phyloP scores from a whole-genome alignment of 2,113 vertebrate genomes.

The Microtus montanus region DNA sequence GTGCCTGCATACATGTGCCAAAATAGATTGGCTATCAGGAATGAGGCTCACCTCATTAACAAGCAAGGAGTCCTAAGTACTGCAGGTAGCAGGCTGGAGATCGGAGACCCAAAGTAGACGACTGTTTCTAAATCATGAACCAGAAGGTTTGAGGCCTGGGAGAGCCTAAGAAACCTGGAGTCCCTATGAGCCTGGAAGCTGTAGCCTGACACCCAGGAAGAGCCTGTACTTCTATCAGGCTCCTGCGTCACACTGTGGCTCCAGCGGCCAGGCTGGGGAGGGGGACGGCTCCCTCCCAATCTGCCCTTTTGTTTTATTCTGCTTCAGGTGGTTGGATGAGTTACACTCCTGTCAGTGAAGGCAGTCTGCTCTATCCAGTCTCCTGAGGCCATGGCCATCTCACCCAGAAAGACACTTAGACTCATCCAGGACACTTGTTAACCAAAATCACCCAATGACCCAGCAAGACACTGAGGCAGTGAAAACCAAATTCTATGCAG shows the following conservation, averaged over 20 bases:
- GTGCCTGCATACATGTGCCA: no score
- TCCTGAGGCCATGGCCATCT: accelerated
- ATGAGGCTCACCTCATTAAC: accelerated
- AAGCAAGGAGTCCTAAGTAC: not conserved
- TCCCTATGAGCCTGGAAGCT: not conserved
- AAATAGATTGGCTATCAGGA: not conserved
- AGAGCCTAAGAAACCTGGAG: accelerated
- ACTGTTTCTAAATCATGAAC: accelerated
- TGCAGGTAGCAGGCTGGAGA: not conserved
- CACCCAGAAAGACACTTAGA: not conserved
- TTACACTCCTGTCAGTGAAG: not conserved
- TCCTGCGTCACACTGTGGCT: not conserved
- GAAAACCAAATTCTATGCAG: not conserved
- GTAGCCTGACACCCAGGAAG: not conserved
- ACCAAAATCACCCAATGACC: not conserved
- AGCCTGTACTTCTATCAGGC: accelerated
- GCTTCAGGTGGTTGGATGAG: not conserved
- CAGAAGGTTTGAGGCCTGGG: not conserved
- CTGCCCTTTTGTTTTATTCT: not conserved
- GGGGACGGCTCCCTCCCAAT: not conserved
- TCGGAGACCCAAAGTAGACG: accelerated
- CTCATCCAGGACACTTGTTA: not conserved
- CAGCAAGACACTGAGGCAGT: not conserved
- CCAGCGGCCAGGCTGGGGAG: not conserved
- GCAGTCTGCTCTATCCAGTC: not conserved